Conservation (phyloP, 1,140 invertebrate genomes). For the Calephelis nemesis region DNA sequence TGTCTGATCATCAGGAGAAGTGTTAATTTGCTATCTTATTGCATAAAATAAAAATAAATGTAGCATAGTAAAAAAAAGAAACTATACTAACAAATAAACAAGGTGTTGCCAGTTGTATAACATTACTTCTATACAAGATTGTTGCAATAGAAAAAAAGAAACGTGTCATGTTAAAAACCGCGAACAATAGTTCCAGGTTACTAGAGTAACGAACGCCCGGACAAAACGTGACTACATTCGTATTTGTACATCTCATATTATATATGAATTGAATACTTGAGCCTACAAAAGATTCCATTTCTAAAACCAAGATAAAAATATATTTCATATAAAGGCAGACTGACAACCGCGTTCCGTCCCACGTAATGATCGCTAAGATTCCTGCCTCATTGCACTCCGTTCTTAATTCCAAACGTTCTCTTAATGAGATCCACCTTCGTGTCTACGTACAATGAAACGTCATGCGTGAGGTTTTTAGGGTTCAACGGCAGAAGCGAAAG, state of each 20-base stretch:
- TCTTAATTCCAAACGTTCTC: slow-evolving; percentile 63
- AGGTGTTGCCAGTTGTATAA: no score
- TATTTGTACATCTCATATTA: slow-evolving; percentile 17
- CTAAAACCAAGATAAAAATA: slow-evolving; percentile 47
- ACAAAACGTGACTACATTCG: slow-evolving; percentile 28
- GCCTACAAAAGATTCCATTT: slow-evolving; percentile 35
- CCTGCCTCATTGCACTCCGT: slow-evolving; percentile 57
- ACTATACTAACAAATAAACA: no score
- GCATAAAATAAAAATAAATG: no score
- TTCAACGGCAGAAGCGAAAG: no score
- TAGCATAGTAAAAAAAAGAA: no score
- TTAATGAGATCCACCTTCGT: slow-evolving; percentile 71
- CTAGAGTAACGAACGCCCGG: slow-evolving; percentile 29
- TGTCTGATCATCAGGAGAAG: no score
- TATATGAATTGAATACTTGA: slow-evolving; percentile 25
- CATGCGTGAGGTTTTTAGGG: slow-evolving; percentile 52
- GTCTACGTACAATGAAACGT: slow-evolving; percentile 61
- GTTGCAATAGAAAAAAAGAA: background rate
- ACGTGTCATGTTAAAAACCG: background rate
- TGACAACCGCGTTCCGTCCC: slow-evolving; percentile 41
- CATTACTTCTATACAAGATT: background rate
- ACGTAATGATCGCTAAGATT: slow-evolving; percentile 72
- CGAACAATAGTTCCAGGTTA: slow-evolving; percentile 21
- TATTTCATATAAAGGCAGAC: slow-evolving; percentile 47
- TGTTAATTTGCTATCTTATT: no score